These are phyloP conservation scores for Cheilosia urbana DNA, from an alignment of 2,888 invertebrate genomes.

Conservation along the genomic window DNA sequence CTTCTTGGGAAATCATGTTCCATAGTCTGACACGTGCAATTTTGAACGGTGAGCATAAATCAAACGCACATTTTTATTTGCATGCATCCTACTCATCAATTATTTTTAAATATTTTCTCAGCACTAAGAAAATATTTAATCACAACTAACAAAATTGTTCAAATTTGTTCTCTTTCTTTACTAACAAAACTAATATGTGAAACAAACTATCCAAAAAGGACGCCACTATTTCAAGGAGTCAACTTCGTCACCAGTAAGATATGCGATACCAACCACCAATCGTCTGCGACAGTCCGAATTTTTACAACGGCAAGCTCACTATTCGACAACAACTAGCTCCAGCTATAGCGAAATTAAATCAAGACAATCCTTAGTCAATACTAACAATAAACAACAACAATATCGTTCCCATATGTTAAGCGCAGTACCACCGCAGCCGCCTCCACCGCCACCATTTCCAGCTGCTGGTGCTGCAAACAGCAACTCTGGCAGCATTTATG, in stretches of 20 bases:
- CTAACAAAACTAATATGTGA: slow-evolving; percentile 32
- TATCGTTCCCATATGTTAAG: slow-evolving; percentile 19
- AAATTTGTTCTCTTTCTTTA: slow-evolving; percentile 15
- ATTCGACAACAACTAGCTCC: slow-evolving; percentile 2
- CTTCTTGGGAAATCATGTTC: too few relatives aligned
- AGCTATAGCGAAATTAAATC: slow-evolving; percentile 34
- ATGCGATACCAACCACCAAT: slow-evolving; percentile 53
- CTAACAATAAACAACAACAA: slow-evolving; percentile 21
- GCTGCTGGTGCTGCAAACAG: slow-evolving; percentile 5
- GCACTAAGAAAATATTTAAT: neutral
- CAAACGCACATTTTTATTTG: neutral
- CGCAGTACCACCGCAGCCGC: slow-evolving; percentile 49
- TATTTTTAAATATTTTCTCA: neutral
- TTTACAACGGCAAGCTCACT: slow-evolving; percentile 10
- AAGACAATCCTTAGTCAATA: neutral
- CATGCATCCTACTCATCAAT: neutral
- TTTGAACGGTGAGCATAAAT: too few relatives aligned
- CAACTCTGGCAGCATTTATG: slow-evolving; percentile 10
- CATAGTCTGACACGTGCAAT: too few relatives aligned
- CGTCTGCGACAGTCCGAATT: slow-evolving; percentile 14
- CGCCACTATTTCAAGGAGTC: slow-evolving; percentile 31
- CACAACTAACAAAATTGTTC: neutral
- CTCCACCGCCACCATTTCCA: slow-evolving; percentile 57
- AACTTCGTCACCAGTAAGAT: slow-evolving; percentile 47
- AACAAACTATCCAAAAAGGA: slow-evolving; percentile 21